Conservation (phyloP, 2,113 vertebrate species). For the Phycodurus eques region DNA sequence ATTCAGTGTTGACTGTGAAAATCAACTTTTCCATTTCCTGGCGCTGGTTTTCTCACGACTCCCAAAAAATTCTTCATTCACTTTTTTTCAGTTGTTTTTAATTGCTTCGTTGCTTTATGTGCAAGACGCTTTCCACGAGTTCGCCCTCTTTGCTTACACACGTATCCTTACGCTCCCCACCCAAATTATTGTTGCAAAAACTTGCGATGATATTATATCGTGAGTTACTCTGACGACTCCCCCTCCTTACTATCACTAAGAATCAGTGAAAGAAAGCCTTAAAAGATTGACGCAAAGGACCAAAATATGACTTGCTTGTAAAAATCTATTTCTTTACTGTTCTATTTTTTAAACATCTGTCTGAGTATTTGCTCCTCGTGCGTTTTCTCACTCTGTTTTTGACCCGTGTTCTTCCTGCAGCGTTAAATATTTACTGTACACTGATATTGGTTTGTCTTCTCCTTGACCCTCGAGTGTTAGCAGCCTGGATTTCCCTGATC, state of each 20-base stretch:
- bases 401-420: slow-evolving; percentile 15
- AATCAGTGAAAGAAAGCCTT: neutral
- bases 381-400: slow-evolving; percentile 8
- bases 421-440: slow-evolving; percentile 34
- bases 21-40: too few species aligned
- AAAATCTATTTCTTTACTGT: neutral
- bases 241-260: neutral
- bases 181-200: neutral
- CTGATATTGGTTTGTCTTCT: slow-evolving; percentile 33
- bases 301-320: too few species aligned
- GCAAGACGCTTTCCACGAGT: too few species aligned
- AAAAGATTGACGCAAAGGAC: neutral
- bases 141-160: too few species aligned
- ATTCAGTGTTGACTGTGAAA: too few species aligned
- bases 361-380: neutral
- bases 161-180: too few species aligned
- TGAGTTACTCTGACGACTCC: neutral
- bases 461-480: slow-evolving; percentile 50
- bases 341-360: too few species aligned
- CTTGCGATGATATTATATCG: neutral
- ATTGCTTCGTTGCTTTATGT: too few species aligned
- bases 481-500: slow-evolving; percentile 38
- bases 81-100: too few species aligned
- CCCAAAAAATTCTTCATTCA: too few species aligned
- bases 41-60: too few species aligned